Conservation (phyloP, 2,113 vertebrate genomes). For the Callithrix jacchus region DNA sequence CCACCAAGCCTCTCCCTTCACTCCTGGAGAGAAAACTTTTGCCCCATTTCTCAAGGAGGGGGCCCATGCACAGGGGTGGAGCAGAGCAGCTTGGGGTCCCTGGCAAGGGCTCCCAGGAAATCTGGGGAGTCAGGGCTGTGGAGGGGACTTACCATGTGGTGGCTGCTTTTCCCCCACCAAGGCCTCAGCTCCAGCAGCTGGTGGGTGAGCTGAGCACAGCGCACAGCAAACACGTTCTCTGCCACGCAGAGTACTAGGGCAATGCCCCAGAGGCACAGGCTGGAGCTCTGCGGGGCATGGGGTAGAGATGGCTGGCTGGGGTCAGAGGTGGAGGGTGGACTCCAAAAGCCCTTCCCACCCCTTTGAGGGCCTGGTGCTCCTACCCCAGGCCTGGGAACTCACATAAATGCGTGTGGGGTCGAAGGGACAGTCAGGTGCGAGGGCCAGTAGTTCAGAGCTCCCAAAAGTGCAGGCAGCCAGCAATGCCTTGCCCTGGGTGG, state of each 20-base stretch:
- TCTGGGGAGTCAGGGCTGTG: background rate
- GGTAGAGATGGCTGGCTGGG: background rate
- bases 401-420: conserved; percentile 93
- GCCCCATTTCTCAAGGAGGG: background rate
- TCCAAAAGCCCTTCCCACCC: background rate
- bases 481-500: conserved; percentile 85
- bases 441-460: conserved; percentile 74
- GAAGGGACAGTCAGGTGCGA: conserved; percentile 90
- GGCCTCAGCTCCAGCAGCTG: conserved; percentile 82
- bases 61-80: background rate
- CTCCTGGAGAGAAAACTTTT: background rate
- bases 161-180: conserved; percentile 73
- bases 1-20: background rate
- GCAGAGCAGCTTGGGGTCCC: background rate
- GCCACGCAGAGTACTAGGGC: conserved; percentile 85
- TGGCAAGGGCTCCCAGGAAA: background rate
- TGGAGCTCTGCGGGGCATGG: conserved; percentile 86
- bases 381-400: conserved; percentile 73
- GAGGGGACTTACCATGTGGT: conserved; percentile 72
- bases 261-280: conserved; percentile 90
- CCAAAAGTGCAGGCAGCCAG: conserved; percentile 86
- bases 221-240: conserved; percentile 85
- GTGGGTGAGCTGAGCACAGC: conserved; percentile 82
- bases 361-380: background rate
- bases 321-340: background rate